Percentiles rank a stretch among this genome's conserved stretches.
phyloP scores from a whole-genome alignment of 2,797 vertebrate species.

The Buceros bicornis region DNA sequence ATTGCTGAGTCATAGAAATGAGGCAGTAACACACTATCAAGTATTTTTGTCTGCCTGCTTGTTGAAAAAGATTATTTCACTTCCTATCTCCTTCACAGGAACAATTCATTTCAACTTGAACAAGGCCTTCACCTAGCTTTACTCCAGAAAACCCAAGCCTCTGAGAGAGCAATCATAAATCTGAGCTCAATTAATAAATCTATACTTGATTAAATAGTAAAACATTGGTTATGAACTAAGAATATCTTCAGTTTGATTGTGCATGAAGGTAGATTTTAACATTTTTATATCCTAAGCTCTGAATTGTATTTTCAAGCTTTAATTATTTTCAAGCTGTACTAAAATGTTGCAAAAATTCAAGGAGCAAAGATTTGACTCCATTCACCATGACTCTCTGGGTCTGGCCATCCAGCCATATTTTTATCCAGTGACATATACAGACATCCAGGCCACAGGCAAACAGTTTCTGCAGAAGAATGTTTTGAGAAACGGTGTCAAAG shows the following conservation, averaged over 20 bases:
- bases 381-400: too few species aligned
- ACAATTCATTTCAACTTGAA: neutral
- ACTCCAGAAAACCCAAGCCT: neutral
- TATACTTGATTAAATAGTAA: neutral
- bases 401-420: too few species aligned
- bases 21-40: neutral
- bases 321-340: neutral
- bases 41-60: neutral
- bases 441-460: too few species aligned
- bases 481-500: too few species aligned
- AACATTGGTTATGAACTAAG: neutral
- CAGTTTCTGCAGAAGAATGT: too few species aligned
- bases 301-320: neutral
- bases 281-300: neutral
- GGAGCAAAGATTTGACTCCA: neutral
- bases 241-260: neutral
- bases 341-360: neutral
- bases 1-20: neutral
- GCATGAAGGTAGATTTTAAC: neutral
- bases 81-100: neutral
- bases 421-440: too few species aligned
- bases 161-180: slow-evolving; percentile 1
- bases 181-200: neutral
- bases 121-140: neutral
- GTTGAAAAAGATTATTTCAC: neutral